Conservation (phyloP, 2,888 invertebrate genomes). For the Yponomeuta plumbellus region DNA sequence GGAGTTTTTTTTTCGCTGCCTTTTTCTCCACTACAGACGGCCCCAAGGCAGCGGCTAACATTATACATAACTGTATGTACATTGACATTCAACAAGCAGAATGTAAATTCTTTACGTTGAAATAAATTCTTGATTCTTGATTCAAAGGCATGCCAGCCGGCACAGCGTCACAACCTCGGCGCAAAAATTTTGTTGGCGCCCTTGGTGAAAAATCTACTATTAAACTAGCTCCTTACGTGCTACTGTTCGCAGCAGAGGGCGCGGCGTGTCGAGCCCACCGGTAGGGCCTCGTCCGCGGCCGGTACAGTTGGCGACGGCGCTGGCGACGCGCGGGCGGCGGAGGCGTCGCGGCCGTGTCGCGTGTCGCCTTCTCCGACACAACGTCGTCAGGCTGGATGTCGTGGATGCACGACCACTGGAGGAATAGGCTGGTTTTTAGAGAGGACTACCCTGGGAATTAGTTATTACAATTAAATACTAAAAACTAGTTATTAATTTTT, state of each 20-base stretch:
- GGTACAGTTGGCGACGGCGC: neutral
- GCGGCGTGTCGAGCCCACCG: slow-evolving; percentile 12
- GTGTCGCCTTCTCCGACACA: slow-evolving; percentile 38
- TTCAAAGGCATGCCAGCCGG: too few relatives aligned
- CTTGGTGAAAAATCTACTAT: neutral
- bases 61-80: too few relatives aligned
- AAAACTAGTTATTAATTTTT: too few relatives aligned
- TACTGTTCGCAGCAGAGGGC: neutral
- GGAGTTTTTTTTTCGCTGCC: too few relatives aligned
- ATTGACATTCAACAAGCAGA: too few relatives aligned
- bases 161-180: too few relatives aligned
- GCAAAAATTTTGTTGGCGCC: too few relatives aligned
- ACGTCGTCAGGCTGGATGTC: slow-evolving; percentile 86
- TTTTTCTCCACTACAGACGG: too few relatives aligned
- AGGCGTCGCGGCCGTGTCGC: slow-evolving; percentile 38
- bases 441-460: neutral
- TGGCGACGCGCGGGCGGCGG: slow-evolving; percentile 21
- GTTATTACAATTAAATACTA: too few relatives aligned
- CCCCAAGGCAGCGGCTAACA: too few relatives aligned
- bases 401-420: slow-evolving; percentile 94
- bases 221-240: neutral
- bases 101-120: too few relatives aligned
- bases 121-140: too few relatives aligned
- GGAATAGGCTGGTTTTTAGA: neutral
- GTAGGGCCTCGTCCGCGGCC: slow-evolving; percentile 7